phyloP scores from a whole-genome alignment of 53 echinoderm and acorn worm genomes.

The Holothuria scabra region DNA sequence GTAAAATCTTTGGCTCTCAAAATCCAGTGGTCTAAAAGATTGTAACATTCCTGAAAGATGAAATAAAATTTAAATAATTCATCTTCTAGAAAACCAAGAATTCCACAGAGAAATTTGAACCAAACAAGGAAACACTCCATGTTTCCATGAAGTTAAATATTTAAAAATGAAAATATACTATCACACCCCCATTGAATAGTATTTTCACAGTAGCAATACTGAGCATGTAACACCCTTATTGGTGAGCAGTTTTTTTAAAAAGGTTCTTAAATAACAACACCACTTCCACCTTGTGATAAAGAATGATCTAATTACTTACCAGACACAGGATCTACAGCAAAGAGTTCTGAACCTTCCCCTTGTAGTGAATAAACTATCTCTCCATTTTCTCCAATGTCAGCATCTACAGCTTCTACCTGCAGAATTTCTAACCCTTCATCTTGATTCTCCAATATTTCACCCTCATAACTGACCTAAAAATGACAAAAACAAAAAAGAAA shows the following conservation, averaged over 20 bases:
- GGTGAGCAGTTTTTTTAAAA: too few relatives aligned
- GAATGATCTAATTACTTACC: constrained; percentile 41
- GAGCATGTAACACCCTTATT: too few relatives aligned
- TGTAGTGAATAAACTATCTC: constrained; percentile 74
- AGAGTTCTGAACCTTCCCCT: constrained; percentile 80
- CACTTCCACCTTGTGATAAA: too few relatives aligned
- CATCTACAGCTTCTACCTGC: constrained; percentile 76
- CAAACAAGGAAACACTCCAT: too few relatives aligned
- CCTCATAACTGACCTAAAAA: constrained; percentile 79
- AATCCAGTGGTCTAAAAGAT: constrained; percentile 71
- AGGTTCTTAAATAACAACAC: too few relatives aligned
- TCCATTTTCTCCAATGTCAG: constrained; percentile 76
- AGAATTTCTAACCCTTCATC: constrained; percentile 73
- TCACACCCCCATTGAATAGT: too few relatives aligned
- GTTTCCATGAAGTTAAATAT: too few relatives aligned
- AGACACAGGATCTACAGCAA: constrained; percentile 65
- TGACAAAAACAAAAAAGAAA: not conserved
- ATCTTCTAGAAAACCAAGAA: too few relatives aligned
- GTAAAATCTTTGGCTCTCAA: constrained; percentile 74
- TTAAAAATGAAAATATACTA: too few relatives aligned
- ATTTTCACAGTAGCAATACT: too few relatives aligned
- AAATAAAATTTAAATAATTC: not conserved
- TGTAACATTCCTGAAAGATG: constrained; percentile 64
- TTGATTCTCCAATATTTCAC: constrained; percentile 80
- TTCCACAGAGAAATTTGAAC: too few relatives aligned